These are phyloP conservation scores for Watsonalla binaria DNA, from an alignment of 2,888 invertebrate species.

Conservation along the genomic window DNA sequence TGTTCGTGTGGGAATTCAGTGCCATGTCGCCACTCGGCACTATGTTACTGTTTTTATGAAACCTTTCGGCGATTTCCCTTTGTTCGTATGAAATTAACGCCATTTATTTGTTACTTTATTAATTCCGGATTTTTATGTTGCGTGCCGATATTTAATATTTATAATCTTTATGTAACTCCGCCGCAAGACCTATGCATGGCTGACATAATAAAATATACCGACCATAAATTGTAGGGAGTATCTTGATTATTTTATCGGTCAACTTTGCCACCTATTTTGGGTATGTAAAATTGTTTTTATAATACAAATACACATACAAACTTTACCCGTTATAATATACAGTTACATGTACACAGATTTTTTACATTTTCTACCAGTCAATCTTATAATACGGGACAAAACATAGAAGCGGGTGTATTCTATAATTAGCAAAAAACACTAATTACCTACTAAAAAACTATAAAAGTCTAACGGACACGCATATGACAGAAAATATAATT, in stretches of 20 bases:
- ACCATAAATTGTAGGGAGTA: not conserved
- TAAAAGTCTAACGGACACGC: too few species aligned
- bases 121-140: not conserved
- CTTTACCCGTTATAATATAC: too few species aligned
- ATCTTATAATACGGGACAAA: too few species aligned
- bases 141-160: not conserved
- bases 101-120: constrained; percentile 1
- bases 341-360: too few species aligned
- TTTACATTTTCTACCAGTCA: too few species aligned
- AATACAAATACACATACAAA: too few species aligned
- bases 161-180: not conserved
- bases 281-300: too few species aligned
- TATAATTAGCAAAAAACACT: too few species aligned
- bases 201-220: not conserved
- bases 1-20: constrained; percentile 13
- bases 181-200: not conserved
- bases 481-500: too few species aligned
- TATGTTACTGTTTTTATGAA: not conserved
- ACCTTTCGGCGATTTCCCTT: not conserved
- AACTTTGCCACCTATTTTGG: not conserved
- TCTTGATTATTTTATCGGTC: not conserved
- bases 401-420: too few species aligned
- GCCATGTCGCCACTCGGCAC: not conserved
- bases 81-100: not conserved
- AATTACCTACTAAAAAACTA: too few species aligned